Evolutionary conservation across 1,140 invertebrate species (phyloP).

Genomic region (Drosophila lacteicornis): DNA sequence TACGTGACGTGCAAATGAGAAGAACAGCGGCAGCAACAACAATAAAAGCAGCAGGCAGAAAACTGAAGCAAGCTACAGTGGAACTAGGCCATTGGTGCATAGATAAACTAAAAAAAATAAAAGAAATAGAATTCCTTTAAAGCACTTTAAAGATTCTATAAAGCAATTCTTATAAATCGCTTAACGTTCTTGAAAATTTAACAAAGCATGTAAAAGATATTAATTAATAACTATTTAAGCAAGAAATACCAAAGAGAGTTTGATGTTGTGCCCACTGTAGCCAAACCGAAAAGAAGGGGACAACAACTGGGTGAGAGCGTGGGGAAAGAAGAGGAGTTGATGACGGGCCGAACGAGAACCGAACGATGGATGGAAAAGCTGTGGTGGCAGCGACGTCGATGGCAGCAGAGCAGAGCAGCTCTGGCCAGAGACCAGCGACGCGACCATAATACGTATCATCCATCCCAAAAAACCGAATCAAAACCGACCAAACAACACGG

Average conservation of each 20-base stretch:
- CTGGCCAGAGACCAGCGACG: constrained; percentile 42
- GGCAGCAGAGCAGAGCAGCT: constrained; percentile 20
- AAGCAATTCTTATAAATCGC: too few relatives aligned
- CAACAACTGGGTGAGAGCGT: neutral
- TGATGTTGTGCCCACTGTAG: constrained; percentile 7
- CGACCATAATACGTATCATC: constrained; percentile 76
- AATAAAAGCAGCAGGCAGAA: constrained; percentile 24
- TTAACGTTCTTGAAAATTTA: too few relatives aligned
- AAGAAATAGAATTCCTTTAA: neutral
- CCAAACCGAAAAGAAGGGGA: constrained; percentile 37
- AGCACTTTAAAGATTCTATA: neutral
- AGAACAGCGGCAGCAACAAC: constrained; percentile 38
- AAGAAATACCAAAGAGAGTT: neutral
- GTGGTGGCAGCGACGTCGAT: constrained; percentile 31
- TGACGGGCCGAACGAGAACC: constrained; percentile 31
- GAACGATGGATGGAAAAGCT: constrained; percentile 38
- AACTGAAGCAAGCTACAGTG: constrained; percentile 43
- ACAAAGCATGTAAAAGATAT: too few relatives aligned
- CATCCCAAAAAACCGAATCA: constrained; percentile 82
- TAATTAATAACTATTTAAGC: neutral
- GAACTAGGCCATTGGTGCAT: neutral
- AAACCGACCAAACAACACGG: constrained; percentile 81
- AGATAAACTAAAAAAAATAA: neutral
- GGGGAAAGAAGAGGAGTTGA: constrained; percentile 35
- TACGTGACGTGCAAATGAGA: constrained; percentile 77